A percentile compares a stretch with the other conserved stretches of the same genome.
Conservation (phyloP, 2,797 vertebrate genomes). For the Limosa lapponica region DNA sequence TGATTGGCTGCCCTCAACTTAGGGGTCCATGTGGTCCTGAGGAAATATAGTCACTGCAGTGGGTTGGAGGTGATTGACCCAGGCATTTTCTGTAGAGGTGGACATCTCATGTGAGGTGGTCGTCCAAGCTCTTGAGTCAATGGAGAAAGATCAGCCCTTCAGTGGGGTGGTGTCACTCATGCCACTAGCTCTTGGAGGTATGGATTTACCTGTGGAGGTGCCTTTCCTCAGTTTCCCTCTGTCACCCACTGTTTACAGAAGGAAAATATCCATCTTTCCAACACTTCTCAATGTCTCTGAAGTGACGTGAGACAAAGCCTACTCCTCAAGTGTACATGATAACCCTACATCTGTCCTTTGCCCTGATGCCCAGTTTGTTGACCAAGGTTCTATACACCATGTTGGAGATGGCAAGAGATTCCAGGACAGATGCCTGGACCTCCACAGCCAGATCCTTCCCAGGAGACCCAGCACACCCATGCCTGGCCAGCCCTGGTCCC, state of each 20-base stretch:
- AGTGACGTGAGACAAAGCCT: background rate
- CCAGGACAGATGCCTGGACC: background rate
- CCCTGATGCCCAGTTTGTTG: background rate
- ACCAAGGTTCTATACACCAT: background rate
- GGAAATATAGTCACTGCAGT: background rate
- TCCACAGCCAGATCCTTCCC: background rate
- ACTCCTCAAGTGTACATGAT: background rate
- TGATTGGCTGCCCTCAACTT: background rate
- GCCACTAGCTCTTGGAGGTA: background rate
- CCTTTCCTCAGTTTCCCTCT: background rate
- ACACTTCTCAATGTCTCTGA: background rate
- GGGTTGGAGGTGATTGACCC: background rate
- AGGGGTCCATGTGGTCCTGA: background rate
- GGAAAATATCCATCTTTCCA: background rate
- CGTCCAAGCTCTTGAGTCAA: background rate
- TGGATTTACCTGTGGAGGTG: background rate
- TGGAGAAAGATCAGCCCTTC: background rate
- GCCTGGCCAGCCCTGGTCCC: background rate
- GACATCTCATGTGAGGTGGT: background rate
- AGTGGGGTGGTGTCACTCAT: background rate
- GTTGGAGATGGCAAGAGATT: fast-evolving
- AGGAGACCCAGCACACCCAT: background rate
- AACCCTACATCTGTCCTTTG: background rate
- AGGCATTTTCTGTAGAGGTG: background rate
- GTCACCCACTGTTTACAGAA: background rate